Evolutionary conservation across 1,140 invertebrate genomes (phyloP).

Genomic region (Belonocnema kinseyi): DNA sequence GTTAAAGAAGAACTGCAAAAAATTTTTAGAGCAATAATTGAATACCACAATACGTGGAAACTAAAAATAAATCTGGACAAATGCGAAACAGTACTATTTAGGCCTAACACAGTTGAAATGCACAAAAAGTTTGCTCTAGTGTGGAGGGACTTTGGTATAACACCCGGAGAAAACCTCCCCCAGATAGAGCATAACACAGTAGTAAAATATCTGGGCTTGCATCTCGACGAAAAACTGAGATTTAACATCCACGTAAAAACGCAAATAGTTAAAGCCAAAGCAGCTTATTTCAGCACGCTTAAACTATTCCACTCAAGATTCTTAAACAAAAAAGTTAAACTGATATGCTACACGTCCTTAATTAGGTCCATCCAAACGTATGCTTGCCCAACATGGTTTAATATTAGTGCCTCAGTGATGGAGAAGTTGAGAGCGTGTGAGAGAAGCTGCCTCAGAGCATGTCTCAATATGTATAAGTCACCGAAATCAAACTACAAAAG

Average conservation of each 20-base stretch:
- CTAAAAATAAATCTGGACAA: no score
- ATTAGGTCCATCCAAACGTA: slow-evolving; percentile 37
- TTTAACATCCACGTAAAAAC: background rate
- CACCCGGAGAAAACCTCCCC: background rate
- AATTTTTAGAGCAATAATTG: background rate
- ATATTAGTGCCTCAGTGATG: slow-evolving; percentile 6
- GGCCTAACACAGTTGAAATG: no score
- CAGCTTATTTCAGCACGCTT: background rate
- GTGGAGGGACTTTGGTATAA: background rate
- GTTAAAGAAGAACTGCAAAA: slow-evolving; percentile 3
- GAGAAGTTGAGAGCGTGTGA: slow-evolving; percentile 39
- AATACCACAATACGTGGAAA: no score
- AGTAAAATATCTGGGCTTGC: background rate
- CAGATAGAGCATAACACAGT: background rate
- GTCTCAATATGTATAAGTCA: slow-evolving; percentile 28
- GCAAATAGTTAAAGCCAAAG: slow-evolving; percentile 33
- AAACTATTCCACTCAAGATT: background rate
- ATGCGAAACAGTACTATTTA: no score
- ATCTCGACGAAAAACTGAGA: background rate
- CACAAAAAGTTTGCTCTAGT: background rate
- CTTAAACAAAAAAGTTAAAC: slow-evolving; percentile 25
- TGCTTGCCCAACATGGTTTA: slow-evolving; percentile 34
- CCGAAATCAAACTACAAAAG: slow-evolving; percentile 4
- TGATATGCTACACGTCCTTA: slow-evolving; percentile 38
- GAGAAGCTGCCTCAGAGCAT: slow-evolving; percentile 38